phyloP scores from a whole-genome alignment of 2,797 vertebrate species.

The Rhincodon typus region DNA sequence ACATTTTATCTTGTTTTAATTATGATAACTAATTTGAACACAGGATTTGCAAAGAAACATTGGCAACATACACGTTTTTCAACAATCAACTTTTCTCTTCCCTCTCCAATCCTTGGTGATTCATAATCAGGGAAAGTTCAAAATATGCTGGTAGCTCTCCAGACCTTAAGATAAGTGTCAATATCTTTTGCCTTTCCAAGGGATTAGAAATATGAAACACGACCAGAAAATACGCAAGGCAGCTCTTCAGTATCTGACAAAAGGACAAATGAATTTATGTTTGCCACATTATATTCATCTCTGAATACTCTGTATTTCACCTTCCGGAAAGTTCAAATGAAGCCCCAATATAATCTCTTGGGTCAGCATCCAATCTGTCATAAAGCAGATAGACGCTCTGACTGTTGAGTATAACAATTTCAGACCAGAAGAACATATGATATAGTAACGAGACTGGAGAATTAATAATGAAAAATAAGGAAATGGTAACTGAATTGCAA shows the following conservation, averaged over 20 bases:
- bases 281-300: not conserved
- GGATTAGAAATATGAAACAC: not conserved
- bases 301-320: not conserved
- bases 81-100: not conserved
- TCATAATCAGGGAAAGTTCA: not conserved
- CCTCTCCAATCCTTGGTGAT: not conserved
- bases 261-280: not conserved
- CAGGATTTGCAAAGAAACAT: not conserved
- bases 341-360: not conserved
- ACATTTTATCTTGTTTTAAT: conserved; percentile 1
- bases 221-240: not conserved
- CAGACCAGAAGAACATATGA: not conserved
- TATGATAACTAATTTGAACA: not conserved
- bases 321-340: not conserved
- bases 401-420: not conserved
- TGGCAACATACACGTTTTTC: not conserved
- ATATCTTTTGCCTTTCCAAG: not conserved
- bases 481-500: too few species aligned
- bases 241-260: not conserved
- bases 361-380: too few species aligned
- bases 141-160: not conserved
- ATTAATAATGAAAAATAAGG: too few species aligned
- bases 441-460: too few species aligned
- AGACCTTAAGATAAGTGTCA: not conserved
- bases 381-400: not conserved